Evolutionary conservation across 2,888 invertebrate species (phyloP).

Genomic region (Drosophila austrosaltans): DNA sequence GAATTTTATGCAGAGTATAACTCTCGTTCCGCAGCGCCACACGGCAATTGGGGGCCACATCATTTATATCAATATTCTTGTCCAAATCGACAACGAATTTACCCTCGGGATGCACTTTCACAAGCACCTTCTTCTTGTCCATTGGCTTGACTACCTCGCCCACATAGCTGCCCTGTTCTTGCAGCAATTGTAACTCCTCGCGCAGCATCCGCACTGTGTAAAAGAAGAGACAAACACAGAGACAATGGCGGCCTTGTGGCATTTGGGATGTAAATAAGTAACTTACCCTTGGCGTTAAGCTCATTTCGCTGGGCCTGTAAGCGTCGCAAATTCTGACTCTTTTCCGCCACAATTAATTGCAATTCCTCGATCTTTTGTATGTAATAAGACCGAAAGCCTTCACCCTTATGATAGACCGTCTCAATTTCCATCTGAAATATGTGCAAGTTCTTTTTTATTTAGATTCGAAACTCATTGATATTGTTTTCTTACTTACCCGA

Average conservation of each 20-base stretch:
- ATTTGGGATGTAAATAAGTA: neutral
- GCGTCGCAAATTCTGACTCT: constrained; percentile 97
- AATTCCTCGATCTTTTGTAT: constrained; percentile 99
- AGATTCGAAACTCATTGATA: neutral
- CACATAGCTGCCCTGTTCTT: constrained; percentile 99
- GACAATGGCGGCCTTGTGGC: neutral
- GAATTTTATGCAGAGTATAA: constrained; percentile 98
- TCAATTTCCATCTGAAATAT: constrained; percentile 81
- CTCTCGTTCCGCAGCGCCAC: constrained; percentile 99
- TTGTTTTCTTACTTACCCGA: constrained; percentile 65
- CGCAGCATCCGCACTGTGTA: constrained; percentile 95
- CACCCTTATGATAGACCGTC: constrained; percentile 84
- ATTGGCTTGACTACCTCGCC: constrained; percentile 99
- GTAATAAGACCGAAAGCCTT: constrained; percentile 97
- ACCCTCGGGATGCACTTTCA: constrained; percentile 99
- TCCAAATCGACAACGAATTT: constrained; percentile 99
- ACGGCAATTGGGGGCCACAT: constrained; percentile 98
- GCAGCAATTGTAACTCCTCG: constrained; percentile 97
- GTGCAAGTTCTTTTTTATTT: neutral
- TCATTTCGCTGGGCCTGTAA: constrained; percentile 99
- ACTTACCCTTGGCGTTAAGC: constrained; percentile 96
- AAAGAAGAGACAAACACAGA: neutral
- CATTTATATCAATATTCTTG: constrained; percentile 99
- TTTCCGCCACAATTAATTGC: constrained; percentile 97
- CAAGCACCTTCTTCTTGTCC: constrained; percentile 99